Percentiles rank a stretch among this genome's conserved stretches.
These are phyloP conservation scores for Drosophila lacteicornis DNA, from an alignment of 1,140 invertebrate genomes.

Conservation along the genomic window DNA sequence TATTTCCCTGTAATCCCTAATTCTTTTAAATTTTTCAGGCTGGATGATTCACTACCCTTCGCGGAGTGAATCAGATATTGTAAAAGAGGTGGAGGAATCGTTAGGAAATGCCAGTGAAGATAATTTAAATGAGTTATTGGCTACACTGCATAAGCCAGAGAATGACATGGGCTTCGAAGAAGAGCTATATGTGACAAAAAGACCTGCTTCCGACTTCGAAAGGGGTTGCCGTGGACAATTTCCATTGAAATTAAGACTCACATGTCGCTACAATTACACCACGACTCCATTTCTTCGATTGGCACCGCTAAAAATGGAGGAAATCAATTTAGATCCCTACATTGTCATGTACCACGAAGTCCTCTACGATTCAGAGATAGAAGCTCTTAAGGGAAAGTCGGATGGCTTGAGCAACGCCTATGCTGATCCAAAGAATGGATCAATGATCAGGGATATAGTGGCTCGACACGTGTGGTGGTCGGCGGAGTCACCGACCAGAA, in stretches of 20 bases:
- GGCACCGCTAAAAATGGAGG: slow-evolving; percentile 96
- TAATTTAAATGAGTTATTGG: neutral
- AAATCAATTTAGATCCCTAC: slow-evolving; percentile 92
- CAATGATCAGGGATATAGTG: slow-evolving; percentile 46
- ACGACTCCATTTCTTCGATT: slow-evolving; percentile 91
- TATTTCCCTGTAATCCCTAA: neutral
- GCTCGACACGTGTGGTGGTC: slow-evolving; percentile 58
- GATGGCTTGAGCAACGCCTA: slow-evolving; percentile 92
- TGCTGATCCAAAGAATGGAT: slow-evolving; percentile 91
- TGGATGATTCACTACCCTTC: neutral
- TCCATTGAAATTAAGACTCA: slow-evolving; percentile 85
- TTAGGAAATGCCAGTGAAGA: neutral
- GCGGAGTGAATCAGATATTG: neutral
- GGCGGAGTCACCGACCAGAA: slow-evolving; percentile 90
- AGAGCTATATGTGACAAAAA: neutral
- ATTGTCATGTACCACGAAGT: slow-evolving; percentile 96
- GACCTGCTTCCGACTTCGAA: slow-evolving; percentile 88
- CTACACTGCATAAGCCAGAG: neutral
- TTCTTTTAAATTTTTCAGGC: slow-evolving; percentile 1
- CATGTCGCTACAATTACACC: slow-evolving; percentile 91
- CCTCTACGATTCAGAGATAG: slow-evolving; percentile 94
- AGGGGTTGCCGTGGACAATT: slow-evolving; percentile 94
- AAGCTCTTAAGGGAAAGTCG: slow-evolving; percentile 92
- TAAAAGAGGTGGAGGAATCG: neutral
- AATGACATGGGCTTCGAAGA: slow-evolving; percentile 3